Conservation (phyloP, 2,113 vertebrate species). For the Anarhynchus alexandrinus region DNA sequence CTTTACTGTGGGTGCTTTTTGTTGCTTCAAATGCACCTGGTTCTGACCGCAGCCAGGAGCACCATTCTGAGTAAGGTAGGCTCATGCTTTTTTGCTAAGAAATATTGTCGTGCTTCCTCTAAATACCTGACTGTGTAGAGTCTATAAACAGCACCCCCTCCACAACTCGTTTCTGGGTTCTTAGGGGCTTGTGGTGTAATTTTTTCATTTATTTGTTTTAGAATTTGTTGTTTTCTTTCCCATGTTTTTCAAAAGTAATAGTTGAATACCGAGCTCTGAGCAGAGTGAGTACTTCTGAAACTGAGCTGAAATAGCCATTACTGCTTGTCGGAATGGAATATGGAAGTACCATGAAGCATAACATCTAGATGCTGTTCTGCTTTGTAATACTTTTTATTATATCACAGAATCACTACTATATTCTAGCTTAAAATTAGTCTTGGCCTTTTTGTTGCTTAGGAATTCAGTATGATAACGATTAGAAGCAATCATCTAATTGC, state of each 20-base stretch:
- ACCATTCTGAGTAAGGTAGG: not conserved
- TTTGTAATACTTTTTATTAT: not conserved
- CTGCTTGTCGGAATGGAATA: not conserved
- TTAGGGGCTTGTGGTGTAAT: not conserved
- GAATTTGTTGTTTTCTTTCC: not conserved
- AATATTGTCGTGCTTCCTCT: not conserved
- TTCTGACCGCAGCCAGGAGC: not conserved
- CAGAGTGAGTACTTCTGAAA: not conserved
- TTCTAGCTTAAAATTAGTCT: not conserved
- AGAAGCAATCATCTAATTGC: not conserved
- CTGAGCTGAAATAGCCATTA: not conserved
- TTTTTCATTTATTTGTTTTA: not conserved
- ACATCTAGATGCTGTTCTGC: not conserved
- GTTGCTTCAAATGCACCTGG: not conserved
- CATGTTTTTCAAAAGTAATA: not conserved
- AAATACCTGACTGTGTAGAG: not conserved
- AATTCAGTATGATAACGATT: not conserved
- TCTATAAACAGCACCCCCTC: not conserved
- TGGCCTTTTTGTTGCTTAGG: not conserved
- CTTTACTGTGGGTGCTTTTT: not conserved
- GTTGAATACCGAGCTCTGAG: not conserved
- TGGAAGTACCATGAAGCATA: not conserved
- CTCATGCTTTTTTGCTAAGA: not conserved
- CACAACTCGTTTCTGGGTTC: not conserved
- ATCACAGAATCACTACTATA: not conserved